These are phyloP conservation scores for Bombus pyrosoma DNA, from an alignment of 1,140 invertebrate genomes.

Conservation along the genomic window DNA sequence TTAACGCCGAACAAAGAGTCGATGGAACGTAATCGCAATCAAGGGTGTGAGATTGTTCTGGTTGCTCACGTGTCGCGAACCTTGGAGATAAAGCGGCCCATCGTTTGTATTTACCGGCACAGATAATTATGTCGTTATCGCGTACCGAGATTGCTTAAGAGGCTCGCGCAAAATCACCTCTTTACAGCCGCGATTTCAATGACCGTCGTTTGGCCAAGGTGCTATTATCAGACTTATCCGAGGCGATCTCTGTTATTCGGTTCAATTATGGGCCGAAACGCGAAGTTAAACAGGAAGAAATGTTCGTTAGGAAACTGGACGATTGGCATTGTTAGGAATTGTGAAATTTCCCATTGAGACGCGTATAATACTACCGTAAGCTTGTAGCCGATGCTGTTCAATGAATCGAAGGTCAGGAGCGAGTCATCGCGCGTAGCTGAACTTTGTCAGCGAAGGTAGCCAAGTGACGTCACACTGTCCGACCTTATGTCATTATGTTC, in stretches of 20 bases:
- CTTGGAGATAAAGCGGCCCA: slow-evolving; percentile 32
- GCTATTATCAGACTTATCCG: neutral
- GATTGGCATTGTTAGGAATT: neutral
- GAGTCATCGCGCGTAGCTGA: slow-evolving; percentile 50
- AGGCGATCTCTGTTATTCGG: neutral
- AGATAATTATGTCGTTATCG: slow-evolving; percentile 60
- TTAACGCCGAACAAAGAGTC: neutral
- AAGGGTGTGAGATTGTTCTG: neutral
- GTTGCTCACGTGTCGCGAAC: slow-evolving; percentile 18
- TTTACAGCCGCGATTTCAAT: slow-evolving; percentile 7
- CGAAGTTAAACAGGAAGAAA: neutral
- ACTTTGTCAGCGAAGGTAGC: slow-evolving; percentile 43
- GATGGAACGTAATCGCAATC: neutral
- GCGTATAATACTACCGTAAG: neutral
- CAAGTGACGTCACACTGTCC: slow-evolving; percentile 47
- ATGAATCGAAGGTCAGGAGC: slow-evolving; percentile 49
- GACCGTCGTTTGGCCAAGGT: slow-evolving; percentile 9
- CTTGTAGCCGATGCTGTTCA: neutral
- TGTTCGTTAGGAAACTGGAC: neutral
- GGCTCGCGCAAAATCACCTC: neutral
- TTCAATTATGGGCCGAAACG: neutral
- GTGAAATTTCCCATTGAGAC: neutral
- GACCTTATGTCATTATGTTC: slow-evolving; percentile 50
- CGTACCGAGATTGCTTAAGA: slow-evolving; percentile 28
- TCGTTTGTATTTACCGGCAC: slow-evolving; percentile 38